These are phyloP conservation scores for Dermolepida albohirtum DNA, from an alignment of 2,888 invertebrate genomes.

Conservation along the genomic window DNA sequence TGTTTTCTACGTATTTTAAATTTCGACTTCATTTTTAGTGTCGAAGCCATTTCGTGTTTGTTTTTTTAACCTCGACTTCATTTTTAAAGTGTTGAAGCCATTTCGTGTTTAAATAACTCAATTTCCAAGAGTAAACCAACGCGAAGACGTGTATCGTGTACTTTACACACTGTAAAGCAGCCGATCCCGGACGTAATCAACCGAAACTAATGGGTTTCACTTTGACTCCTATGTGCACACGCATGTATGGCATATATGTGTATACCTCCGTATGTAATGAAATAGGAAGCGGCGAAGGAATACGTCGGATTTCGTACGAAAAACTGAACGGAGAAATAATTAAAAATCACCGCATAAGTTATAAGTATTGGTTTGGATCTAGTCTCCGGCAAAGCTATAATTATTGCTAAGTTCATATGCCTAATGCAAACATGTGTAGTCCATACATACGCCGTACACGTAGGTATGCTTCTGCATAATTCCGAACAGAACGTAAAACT, in stretches of 20 bases:
- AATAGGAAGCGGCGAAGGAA: slow-evolving; percentile 31
- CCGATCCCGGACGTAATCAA: slow-evolving; percentile 26
- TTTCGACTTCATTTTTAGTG: no score
- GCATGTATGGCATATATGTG: slow-evolving; percentile 3
- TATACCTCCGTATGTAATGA: slow-evolving; percentile 17
- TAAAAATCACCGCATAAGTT: slow-evolving; percentile 29
- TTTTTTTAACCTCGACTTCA: no score
- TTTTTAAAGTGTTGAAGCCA: no score
- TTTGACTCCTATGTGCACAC: no score
- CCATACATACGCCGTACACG: background rate
- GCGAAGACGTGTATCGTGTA: background rate
- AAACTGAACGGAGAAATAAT: slow-evolving; percentile 32
- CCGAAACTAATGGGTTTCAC: slow-evolving; percentile 29
- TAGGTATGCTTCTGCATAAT: no score
- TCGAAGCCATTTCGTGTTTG: no score
- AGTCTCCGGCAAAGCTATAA: slow-evolving; percentile 20
- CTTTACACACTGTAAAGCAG: slow-evolving; percentile 24
- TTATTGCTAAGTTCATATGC: slow-evolving; percentile 31
- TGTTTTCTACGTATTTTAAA: no score
- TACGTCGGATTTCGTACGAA: slow-evolving; percentile 21
- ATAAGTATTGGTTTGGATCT: slow-evolving; percentile 27
- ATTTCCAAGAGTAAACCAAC: no score
- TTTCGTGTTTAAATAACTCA: no score
- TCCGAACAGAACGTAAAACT: slow-evolving; percentile 18
- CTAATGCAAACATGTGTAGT: slow-evolving; percentile 26